phyloP scores from a whole-genome alignment of 2,113 vertebrate species.

The Ictalurus furcatus region DNA sequence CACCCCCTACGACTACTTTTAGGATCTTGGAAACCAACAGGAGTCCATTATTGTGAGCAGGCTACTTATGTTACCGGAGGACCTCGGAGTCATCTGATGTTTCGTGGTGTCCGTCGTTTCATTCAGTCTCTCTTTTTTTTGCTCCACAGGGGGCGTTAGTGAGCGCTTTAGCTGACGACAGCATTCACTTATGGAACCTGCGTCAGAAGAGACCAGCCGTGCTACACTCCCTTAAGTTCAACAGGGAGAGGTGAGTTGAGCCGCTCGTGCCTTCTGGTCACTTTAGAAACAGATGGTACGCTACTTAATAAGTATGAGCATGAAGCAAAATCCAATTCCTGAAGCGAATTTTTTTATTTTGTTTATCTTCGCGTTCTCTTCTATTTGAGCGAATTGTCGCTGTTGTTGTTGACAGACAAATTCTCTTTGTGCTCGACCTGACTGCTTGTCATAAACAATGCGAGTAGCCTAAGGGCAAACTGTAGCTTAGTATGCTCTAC shows the following conservation, averaged over 20 bases:
- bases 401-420: background rate
- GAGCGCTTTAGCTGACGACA: conserved; percentile 98
- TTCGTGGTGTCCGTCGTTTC: background rate
- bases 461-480: background rate
- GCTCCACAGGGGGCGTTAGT: conserved; percentile 89
- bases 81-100: background rate
- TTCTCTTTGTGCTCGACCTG: background rate
- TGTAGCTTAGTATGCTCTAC: background rate
- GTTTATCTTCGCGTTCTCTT: background rate
- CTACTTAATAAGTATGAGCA: background rate
- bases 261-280: background rate
- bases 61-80: background rate
- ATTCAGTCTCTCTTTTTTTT: background rate
- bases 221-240: conserved; percentile 98
- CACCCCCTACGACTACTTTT: conserved; percentile 31
- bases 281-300: conserved; percentile 3
- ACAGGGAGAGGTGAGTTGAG: conserved; percentile 85
- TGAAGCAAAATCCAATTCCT: background rate
- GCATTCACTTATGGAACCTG: conserved; percentile 97
- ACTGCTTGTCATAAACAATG: background rate
- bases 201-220: conserved; percentile 98
- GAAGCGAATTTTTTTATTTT: background rate
- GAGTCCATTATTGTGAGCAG: conserved; percentile 25
- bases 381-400: background rate
- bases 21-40: conserved; percentile 20